Percentiles rank a stretch among this genome's conserved stretches.
phyloP scores from a whole-genome alignment of 2,888 invertebrate genomes.

The Ectemnius continuus region DNA sequence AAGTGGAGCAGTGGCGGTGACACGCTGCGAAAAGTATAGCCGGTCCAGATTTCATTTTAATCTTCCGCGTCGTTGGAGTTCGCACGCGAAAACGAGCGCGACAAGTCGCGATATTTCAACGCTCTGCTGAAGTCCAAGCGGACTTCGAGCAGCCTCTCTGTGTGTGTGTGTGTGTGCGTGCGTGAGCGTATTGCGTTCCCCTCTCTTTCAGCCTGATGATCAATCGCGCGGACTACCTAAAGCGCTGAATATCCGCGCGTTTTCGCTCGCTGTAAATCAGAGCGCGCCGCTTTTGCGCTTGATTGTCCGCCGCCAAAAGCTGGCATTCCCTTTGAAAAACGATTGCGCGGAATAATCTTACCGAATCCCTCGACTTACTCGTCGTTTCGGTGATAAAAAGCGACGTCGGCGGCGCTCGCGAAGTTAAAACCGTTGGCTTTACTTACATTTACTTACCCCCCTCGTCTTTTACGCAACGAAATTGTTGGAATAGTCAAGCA shows the following conservation, averaged over 20 bases:
- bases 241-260: conserved; percentile 42
- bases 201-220: conserved; percentile 27
- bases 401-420: no score
- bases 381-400: no score
- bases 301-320: not conserved
- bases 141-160: not conserved
- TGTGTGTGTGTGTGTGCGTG: no score
- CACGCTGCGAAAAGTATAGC: not conserved
- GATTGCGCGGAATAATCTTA: no score
- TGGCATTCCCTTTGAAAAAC: not conserved
- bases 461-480: no score
- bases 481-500: no score
- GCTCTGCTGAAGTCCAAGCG: conserved; percentile 21
- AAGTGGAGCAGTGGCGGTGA: not conserved
- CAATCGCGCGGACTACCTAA: conserved; percentile 33
- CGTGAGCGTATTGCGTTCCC: not conserved
- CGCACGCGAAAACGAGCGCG: conserved; percentile 27
- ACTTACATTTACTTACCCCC: no score
- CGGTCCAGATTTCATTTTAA: conserved; percentile 14
- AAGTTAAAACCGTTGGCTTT: no score
- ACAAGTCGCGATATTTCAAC: conserved; percentile 46
- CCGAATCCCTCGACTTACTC: no score
- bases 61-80: conserved; percentile 26
- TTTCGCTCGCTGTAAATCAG: conserved; percentile 53
- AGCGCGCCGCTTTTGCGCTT: conserved; percentile 6